Base-by-base conservation (phyloP, 2,888 invertebrate genomes). In the Lobophora halterata region DNA sequence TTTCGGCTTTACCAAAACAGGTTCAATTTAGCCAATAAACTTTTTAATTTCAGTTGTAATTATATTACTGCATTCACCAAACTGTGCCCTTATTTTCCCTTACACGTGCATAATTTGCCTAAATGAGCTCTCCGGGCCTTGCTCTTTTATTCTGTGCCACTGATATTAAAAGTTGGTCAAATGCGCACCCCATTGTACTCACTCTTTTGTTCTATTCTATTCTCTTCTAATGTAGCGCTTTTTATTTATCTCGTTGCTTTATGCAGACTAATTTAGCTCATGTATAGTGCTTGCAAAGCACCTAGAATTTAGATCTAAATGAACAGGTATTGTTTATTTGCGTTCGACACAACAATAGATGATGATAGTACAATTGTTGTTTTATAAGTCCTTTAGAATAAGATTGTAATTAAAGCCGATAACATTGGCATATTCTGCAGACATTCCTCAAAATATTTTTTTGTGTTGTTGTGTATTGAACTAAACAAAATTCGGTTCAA, bases 161-260 rank as follows among this genome's bases (percentile, higher is more conserved):
- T 65, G 61, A 69, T 71, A 77, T 79, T 76, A 76, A 78, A 77
- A 79, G 67, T 76, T 74, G 70, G 69, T 75, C 75, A 75, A 73
- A 75, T 71, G 74, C 71, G 63, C 67, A 65, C 30, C 48, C 63
- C 57, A 77, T 78, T 78, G 75, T 79, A 59, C 53, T 34, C 44
- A 34, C 39, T 51, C 63, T 63, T 72, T 76, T 75, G 72, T 77
- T 52, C 49, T 52, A 51, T 69, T 63, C 61, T 64, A 59, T 49
- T 60, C 55, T 53, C 46, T 56, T 46, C 64, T 64, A 60, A 59
- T 53, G 38, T 40, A 24, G 46, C 45, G 34, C 33, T 46, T 38
- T 55, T 52, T n/a, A n/a, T n/a, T 44, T 49, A 51, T 42, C 52
- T 32, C 36, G 8, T 18, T 8, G 37, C 8, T 34, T 50, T 42